These are phyloP conservation scores for Brachyrhaphis roseni DNA, from an alignment of 2,797 vertebrate species.

Conservation along the genomic window DNA sequence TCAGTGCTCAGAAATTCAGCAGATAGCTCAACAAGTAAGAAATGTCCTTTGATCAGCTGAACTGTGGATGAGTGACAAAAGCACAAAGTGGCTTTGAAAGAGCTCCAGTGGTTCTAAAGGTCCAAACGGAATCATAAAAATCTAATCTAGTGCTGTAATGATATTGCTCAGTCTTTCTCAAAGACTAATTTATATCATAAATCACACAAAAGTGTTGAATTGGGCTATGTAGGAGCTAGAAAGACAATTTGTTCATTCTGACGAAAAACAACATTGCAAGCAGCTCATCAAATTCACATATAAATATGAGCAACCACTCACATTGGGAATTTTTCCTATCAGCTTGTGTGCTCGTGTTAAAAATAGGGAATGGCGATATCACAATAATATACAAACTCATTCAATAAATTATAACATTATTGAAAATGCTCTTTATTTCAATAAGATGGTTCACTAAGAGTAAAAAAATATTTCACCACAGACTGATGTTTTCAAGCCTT, in stretches of 20 bases:
- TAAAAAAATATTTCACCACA: neutral
- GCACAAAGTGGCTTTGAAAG: neutral
- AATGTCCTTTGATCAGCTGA: neutral
- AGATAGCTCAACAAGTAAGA: neutral
- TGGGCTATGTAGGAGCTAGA: neutral
- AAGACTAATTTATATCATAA: neutral
- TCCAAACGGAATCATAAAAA: neutral
- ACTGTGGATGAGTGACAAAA: neutral
- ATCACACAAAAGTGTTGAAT: neutral
- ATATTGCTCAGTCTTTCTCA: neutral
- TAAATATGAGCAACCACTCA: neutral
- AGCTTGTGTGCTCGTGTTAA: neutral
- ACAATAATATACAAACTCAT: neutral
- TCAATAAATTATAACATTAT: neutral
- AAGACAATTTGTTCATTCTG: neutral
- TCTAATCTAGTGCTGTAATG: neutral
- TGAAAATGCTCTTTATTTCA: neutral
- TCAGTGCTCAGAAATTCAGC: neutral
- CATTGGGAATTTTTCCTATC: neutral
- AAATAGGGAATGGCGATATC: neutral
- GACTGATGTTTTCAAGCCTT: neutral
- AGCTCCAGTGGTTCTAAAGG: neutral
- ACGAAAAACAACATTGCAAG: neutral
- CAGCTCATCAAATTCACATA: neutral
- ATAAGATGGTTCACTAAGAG: neutral